Conservation (phyloP, 2,797 vertebrate species). For the Steatocranus sp. region DNA sequence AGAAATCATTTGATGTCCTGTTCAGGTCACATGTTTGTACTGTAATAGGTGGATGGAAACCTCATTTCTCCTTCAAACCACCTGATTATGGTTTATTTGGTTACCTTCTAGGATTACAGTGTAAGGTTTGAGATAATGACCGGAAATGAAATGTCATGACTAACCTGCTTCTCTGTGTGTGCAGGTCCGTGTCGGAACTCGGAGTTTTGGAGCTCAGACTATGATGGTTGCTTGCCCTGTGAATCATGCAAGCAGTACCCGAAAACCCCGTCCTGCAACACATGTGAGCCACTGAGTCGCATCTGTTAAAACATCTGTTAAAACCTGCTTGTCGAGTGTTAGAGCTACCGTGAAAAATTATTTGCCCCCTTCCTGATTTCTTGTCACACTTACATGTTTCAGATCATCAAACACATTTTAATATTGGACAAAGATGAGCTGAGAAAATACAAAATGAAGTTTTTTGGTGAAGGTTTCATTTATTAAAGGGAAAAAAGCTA, state of each 20-base stretch:
- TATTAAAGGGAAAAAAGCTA: not conserved
- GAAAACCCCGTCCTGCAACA: constrained; percentile 79
- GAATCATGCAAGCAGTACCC: constrained; percentile 73
- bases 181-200: constrained; percentile 61
- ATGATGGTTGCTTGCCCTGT: constrained; percentile 69
- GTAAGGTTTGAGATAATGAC: not conserved
- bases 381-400: not conserved
- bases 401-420: not conserved
- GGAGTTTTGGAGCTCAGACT: constrained; percentile 74
- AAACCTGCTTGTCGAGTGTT: not conserved
- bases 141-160: not conserved
- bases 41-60: not conserved
- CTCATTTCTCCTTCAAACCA: not conserved
- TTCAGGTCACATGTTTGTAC: not conserved
- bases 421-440: not conserved
- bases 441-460: not conserved
- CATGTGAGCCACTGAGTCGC: constrained; percentile 61
- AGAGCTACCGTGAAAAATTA: not conserved
- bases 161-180: constrained; percentile 4
- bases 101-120: not conserved
- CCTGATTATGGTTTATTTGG: not conserved
- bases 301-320: not conserved
- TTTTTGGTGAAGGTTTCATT: not conserved
- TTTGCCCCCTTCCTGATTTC: not conserved
- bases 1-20: constrained; percentile 1